Base-by-base conservation (phyloP, 2,113 vertebrate genomes). In the Bambusicola thoracicus region DNA sequence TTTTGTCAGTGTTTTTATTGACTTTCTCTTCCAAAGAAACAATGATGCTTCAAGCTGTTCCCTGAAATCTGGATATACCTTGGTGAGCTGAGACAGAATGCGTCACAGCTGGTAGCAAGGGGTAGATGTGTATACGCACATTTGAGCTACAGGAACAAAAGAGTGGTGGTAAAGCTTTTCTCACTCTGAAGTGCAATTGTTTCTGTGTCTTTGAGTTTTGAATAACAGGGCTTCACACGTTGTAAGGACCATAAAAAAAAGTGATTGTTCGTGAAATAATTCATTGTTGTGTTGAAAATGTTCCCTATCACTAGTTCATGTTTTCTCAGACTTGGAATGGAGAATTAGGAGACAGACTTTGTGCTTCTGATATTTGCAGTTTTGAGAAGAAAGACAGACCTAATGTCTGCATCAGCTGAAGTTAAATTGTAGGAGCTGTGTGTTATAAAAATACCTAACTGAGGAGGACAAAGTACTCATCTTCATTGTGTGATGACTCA, bases 1-100 rank as follows among this genome's bases (percentile, higher is more conserved):
- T 51, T 92, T 58, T 80, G 86, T 81, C 75, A 85, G 80, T 70
- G 40, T 84, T 94, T 93, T 93, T 83, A 89, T 75, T 87, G 87
- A 87, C n/a, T 92, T 84, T 94, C 72, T 25, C 61, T 93, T 87
- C 76, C 89, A 91, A 88, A 87, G 87, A 20, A 80, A 53, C 72
- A 76, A 38, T 43, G 83, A 78, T 77, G 80, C 69, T 93, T 67
- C 69, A 46, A 81, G 79, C 88, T 92, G 55, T 58, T 87, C 36
- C 56, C 55, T 83, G 53, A 46, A 80, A 68, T 25, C 79, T 66
- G 72, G 41, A 2, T 53, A 5, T 88, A 92, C 83, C 88, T 93
- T 75, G 66, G 18, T 38, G 36, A 61, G 53, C 55, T 36, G n/a
- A 59, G 36, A 12, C 11, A 34, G 63, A 82, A 11, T 3, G 78